Base-by-base conservation (phyloP, 2,797 vertebrate genomes). In the Molossus molossus region DNA sequence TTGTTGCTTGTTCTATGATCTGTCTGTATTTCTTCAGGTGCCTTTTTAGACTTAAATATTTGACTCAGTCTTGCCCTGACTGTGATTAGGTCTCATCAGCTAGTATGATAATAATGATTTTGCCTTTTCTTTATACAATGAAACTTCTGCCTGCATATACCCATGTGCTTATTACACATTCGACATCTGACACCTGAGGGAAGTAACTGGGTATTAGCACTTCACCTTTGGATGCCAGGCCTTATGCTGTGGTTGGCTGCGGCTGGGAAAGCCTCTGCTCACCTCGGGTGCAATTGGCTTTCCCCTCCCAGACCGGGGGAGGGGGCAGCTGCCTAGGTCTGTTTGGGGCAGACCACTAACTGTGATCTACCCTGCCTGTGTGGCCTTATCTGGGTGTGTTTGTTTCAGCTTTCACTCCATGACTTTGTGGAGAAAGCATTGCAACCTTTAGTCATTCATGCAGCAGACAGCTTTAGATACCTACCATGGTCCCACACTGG, bases 41-140 rank as follows among this genome's bases (percentile, higher is more conserved):
- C 73, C 45, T 82, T 81, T 92, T 94, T 55, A 94, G 79, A 92
- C 50, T 82, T 64, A 87, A 96, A 72, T 94, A 83, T 95, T 96
- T 95, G 89, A 96, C 70, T 90, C 53, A 5, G 7, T 96, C 64
- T 96, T 13, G 2, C 60, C 33, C 33, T 72, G 5, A 82, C 70
- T 67, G 55, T 2, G 3, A 88, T 94, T 91, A 73, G 86, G 53
- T 85, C 73, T 94, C 80, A 84, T 80, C 40, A 37, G 76, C 80
- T 95, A 64, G 95, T 92, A 86, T 76, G 80, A 73, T 96, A 92
- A 93, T 89, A 73, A 79, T 33, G 53, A 60, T 55, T 77, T 96
- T 48, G 3, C 9, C 90, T 76, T 95, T 81, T 94, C 80, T 95
- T 94, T 93, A 57, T 87, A 91, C 96, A 95, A 96, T 93, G 92